A percentile compares a stretch with the other conserved stretches of the same genome.
Conservation (phyloP, 2,888 invertebrate genomes). For the Linnaemya vulpina region DNA sequence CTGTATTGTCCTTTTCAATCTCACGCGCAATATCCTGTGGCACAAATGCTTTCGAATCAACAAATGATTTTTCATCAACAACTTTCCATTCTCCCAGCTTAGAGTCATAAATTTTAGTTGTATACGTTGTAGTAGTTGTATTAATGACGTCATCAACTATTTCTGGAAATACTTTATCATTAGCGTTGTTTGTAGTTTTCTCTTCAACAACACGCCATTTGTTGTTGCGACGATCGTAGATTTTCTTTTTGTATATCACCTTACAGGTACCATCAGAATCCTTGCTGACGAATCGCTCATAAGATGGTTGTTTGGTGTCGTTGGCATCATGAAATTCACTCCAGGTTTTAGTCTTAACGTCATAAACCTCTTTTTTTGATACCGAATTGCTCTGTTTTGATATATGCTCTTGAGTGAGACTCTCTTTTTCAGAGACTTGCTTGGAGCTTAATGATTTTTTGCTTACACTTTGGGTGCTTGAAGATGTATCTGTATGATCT, state of each 20-base stretch:
- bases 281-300: constrained; percentile 82
- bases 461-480: constrained; percentile 47
- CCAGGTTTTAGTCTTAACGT: constrained; percentile 83
- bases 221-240: constrained; percentile 82
- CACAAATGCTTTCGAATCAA: constrained; percentile 81
- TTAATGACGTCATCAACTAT: constrained; percentile 83
- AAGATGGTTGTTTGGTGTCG: constrained; percentile 79
- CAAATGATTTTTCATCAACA: constrained; percentile 83
- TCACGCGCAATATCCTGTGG: constrained; percentile 83
- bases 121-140: constrained; percentile 83
- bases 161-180: constrained; percentile 81
- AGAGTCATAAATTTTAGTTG: constrained; percentile 83
- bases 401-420: constrained; percentile 73
- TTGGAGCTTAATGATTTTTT: constrained; percentile 63
- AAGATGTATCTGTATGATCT: constrained; percentile 74
- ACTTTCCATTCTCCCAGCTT: constrained; percentile 83
- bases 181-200: constrained; percentile 83
- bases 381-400: constrained; percentile 75
- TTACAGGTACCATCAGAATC: constrained; percentile 82
- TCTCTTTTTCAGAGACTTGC: constrained; percentile 72
- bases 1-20: constrained; percentile 83
- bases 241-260: constrained; percentile 83
- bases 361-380: constrained; percentile 81
- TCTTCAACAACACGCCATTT: constrained; percentile 84
- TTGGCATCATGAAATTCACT: constrained; percentile 78